Base-by-base conservation (phyloP, 92 coral and sea anemone genomes). In the Zoanthus solanderi region DNA sequence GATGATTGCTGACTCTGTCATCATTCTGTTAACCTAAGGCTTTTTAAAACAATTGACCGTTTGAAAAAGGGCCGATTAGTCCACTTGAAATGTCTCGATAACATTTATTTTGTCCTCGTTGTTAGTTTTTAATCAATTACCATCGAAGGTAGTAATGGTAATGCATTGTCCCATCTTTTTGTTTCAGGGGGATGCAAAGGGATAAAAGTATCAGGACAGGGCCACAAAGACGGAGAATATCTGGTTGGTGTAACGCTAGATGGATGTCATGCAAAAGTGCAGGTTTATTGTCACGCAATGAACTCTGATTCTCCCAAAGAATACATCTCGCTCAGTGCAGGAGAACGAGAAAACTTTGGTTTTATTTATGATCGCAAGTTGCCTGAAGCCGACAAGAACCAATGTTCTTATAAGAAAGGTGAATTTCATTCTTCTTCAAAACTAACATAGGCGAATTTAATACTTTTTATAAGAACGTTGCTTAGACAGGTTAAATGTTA, bases 231-330 rank as follows among this genome's bases (percentile, higher is more conserved):
- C 45, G 95, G 95, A 4, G 93, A 91, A 77, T 94, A 94, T 71
- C 83, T 90, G 58, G 85, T 94, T 47, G 86, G 91, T 23, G 72
- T 92, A 63, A 93, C 83, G 73, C 91, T 92, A 3, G 86, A 94
- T 30, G 83, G 69, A 32, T 96, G 98, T 88, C 90, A 94, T 18
- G 84, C 88, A 15, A 90, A 81, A 28, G 93, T 88, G 4, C 92
- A 93, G 45, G 90, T 96, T 52, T 96, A 89, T 83, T 96, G 98
- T 65, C 94, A 93, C 77, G 94, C 92, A 52, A 92, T 96, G 93
- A 63, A 78, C 53, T 72, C 94, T 6, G 88, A 88, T 60, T 79
- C 80, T 56, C 96, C 98, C 2, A 72, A 89, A 73, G 98, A 96
- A 79, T 96, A 90, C 84, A 84, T 96, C 16, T 82, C 93, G 23